Base-by-base conservation (phyloP, 2,113 vertebrate genomes). In the Oriolus oriolus region DNA sequence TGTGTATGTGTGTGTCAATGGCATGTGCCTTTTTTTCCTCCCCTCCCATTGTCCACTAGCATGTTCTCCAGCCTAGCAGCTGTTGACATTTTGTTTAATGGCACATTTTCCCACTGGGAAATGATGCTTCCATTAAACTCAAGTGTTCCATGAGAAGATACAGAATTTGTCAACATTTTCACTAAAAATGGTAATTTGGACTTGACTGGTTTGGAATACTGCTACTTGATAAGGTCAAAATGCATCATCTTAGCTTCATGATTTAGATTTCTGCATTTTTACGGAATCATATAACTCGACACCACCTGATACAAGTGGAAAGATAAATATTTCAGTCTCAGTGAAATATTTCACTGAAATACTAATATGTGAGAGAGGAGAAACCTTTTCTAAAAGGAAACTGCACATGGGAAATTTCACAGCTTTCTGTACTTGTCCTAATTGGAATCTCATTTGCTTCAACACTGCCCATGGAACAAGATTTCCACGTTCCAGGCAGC, bases 41-140 rank as follows among this genome's bases (percentile, higher is more conserved):
- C 87, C 44, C 76, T 89, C 69, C 73, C 82, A 68, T 81, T 90
- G 95, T 86, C 95, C 96, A 93, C 92, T 89, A 64, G 76, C 57
- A 71, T 49, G 85, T 68, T 93, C 92, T 63, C 64, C 68, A 96
- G 79, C 83, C 73, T 60, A 91, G 80, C 76, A 92, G 83, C 95
- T 96, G 85, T 50, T 95, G 75, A 86, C 76, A 75, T 80, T 88
- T 88, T 86, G 68, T 83, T 74, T 66, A 60, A 96, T 49, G 64
- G 79, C 42, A 30, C 65, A 41, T 52, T 91, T 93, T 91, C 73
- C 93, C 71, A 41, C 88, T 90, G 95, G 71, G 76, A 81, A 89
- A 75, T 26, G 83, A 79, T 66, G 56, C 64, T 80, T 84, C 86
- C 70, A 83, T 89, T 85, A 93, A 87, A 77, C 24, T 59, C 90